Base-by-base conservation (phyloP, 2,888 invertebrate species). In the Chydorus sphaericus region DNA sequence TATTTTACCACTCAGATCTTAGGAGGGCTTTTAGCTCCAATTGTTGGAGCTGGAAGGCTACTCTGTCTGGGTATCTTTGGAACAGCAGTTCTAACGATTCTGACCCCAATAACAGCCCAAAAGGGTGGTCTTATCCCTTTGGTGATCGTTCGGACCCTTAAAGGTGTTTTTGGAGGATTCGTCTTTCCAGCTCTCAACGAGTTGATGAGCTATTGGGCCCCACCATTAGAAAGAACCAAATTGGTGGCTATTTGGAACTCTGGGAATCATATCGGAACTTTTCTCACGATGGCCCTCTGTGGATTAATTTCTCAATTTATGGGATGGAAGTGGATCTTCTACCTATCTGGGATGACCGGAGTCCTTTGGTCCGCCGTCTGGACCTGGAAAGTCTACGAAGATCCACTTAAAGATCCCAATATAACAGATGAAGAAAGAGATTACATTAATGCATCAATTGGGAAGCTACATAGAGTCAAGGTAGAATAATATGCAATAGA, bases 241-340 rank as follows among this genome's bases (percentile, higher is more conserved):
- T 74, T 88, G 55, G 85, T 85, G 0, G 85, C 87, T 0, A 77
- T 89, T 60, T 85, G 86, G 0, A 88, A 87, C 72, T 85, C 87
- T 51, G 89, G 89, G 31, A 85, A 84, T 66, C 87, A 87, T 69
- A 81, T 84, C 0, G 89, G 89, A 23, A 89, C 88, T 0, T 87
- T 89, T 0, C 75, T 89, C 7, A 80, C 88, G 0, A 82, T 89
- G 81, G 85, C 86, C 0, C 67, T 83, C 0, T 83, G 83, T 57
- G 87, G 87, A 0, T 65, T 83, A 29, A 72, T 90, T 54, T 82
- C 86, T 0, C 74, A 79, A 16, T 72, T 78, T 33, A 77, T 82
- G 5, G 86, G 86, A 37, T 87, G 86, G 88, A 77, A 82, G 4
- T 83, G 83, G 57, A 82, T 88, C 38, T 90, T 89, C 67, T 89